Evolutionary conservation across 2,797 vertebrate species (phyloP).

Genomic region (Hoplostethus mediterraneus): DNA sequence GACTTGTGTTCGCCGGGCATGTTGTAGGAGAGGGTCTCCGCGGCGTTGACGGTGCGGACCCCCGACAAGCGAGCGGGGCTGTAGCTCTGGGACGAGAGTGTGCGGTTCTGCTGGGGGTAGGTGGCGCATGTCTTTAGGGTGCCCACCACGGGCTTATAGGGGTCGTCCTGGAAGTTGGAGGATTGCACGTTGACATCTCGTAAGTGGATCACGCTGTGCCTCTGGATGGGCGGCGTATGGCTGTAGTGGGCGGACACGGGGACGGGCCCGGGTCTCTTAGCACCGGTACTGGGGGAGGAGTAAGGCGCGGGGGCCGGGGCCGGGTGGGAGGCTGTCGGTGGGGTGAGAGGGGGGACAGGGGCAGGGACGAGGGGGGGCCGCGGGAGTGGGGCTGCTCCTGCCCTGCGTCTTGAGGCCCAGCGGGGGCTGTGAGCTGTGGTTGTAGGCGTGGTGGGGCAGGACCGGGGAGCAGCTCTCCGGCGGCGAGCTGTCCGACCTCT

Average conservation of each 20-base stretch:
- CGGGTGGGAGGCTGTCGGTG: slow-evolving; percentile 64
- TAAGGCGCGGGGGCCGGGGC: slow-evolving; percentile 79
- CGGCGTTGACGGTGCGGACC: slow-evolving; percentile 91
- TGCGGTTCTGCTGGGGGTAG: slow-evolving; percentile 97
- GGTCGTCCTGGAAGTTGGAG: slow-evolving; percentile 91
- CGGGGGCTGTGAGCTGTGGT: slow-evolving; percentile 88
- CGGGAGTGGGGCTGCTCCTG: slow-evolving; percentile 89
- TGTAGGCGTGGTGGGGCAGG: slow-evolving; percentile 88
- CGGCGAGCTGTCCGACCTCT: slow-evolving; percentile 89
- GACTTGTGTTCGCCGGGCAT: slow-evolving; percentile 95
- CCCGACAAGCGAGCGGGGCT: slow-evolving; percentile 93
- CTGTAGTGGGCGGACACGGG: slow-evolving; percentile 94
- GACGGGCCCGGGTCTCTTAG: slow-evolving; percentile 88
- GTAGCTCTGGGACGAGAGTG: slow-evolving; percentile 96
- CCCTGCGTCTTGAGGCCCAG: slow-evolving; percentile 91
- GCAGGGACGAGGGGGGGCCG: slow-evolving; percentile 75
- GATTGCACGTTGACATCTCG: slow-evolving; percentile 92
- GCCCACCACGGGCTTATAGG: slow-evolving; percentile 91
- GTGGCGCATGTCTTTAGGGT: slow-evolving; percentile 96
- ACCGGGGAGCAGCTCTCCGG: slow-evolving; percentile 92
- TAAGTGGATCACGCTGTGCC: slow-evolving; percentile 97
- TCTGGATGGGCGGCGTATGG: slow-evolving; percentile 94
- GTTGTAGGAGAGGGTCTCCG: slow-evolving; percentile 90
- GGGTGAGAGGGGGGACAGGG: slow-evolving; percentile 75
- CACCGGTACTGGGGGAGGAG: slow-evolving; percentile 89